Base-by-base conservation (phyloP, 2,113 vertebrate species). In the Chamaea fasciata region DNA sequence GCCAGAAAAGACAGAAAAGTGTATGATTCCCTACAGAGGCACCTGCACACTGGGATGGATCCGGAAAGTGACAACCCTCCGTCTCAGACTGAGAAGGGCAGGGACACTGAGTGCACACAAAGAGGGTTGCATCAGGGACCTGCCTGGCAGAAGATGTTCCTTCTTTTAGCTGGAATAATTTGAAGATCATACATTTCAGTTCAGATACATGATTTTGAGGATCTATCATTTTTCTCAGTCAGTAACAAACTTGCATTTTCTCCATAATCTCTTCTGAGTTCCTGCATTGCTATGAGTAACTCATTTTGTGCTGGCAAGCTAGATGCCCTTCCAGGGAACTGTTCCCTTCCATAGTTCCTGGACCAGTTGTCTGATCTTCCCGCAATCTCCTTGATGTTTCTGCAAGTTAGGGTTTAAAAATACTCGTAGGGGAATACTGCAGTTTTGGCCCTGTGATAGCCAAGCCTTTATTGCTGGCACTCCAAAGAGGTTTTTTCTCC, bases 401-500 rank as follows among this genome's bases (percentile, higher is more conserved):
- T 5, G 6, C 65, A 95, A 94, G 4, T 68, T 82, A 64, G 18
- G 52, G n/a, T 37, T 92, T 89, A 71, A 92, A 82, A 91, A 71
- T 71, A 37, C 47, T 71, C 6, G 0, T 60, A 68, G 82, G 57
- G 62, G 91, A 94, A 84, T 76, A 64, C 44, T 84, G 83, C 65
- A 49, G 9, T 78, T 59, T 89, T 60, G 65, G 26, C 52, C 77
- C 50, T 68, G 35, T 79, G 37, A 39, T 60, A 92, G 86, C 86
- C 92, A 89, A 87, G 52, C 27, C 47, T 84, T 89, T 92, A 68
- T 90, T 96, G 73, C 74, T 97, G 91, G 92, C 91, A 73, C 44
- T 84, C n/a, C 60, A 53, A 22, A 53, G 57, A 49, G 49, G 27
- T 56, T 95, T 94, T 94, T 95, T 75, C 77, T 92, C 31, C 49